phyloP scores from a whole-genome alignment of 2,113 vertebrate species.

The Dicrurus megarhynchus region DNA sequence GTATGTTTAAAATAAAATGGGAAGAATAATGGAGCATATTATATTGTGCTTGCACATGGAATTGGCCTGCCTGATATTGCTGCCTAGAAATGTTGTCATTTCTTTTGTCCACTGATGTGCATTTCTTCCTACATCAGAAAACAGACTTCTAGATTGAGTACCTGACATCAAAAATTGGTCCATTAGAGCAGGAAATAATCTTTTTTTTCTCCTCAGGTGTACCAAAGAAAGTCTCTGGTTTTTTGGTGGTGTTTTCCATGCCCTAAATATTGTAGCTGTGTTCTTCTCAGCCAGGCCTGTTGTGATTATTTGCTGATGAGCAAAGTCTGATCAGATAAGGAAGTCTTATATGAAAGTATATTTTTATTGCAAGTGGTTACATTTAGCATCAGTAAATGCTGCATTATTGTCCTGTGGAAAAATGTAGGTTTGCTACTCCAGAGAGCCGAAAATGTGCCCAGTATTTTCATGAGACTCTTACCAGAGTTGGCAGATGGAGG shows the following conservation, averaged over 20 bases:
- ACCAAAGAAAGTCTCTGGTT: neutral
- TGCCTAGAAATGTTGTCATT: neutral
- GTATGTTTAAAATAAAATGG: neutral
- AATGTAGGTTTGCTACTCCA: neutral
- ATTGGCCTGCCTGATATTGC: neutral
- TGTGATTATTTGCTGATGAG: neutral
- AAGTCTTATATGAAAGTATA: neutral
- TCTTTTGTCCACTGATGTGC: neutral
- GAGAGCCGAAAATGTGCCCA: neutral
- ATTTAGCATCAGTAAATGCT: neutral
- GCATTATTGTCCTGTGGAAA: neutral
- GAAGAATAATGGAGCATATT: neutral
- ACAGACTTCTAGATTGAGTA: neutral
- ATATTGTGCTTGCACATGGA: neutral
- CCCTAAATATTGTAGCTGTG: neutral
- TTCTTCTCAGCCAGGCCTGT: neutral
- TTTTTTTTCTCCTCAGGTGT: neutral
- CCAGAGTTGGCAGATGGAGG: neutral
- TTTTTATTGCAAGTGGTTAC: neutral
- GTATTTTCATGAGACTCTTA: neutral
- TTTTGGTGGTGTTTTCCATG: neutral
- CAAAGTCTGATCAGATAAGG: neutral
- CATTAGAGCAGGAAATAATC: neutral
- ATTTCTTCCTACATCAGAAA: neutral
- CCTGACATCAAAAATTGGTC: neutral